These are phyloP conservation scores for Apis dorsata DNA, from an alignment of 1,140 invertebrate genomes.

Conservation along the genomic window DNA sequence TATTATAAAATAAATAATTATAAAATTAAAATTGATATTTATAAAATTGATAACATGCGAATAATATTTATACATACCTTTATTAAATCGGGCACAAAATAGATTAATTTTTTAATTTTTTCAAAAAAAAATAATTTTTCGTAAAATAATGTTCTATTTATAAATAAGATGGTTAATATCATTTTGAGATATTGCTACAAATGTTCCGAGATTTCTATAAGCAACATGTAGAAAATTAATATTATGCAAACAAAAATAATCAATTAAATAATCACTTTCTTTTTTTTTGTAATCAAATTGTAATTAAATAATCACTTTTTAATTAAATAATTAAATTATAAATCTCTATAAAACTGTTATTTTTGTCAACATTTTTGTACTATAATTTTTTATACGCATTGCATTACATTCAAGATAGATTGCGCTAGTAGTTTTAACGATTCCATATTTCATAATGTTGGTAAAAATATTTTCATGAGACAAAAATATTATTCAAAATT, in stretches of 20 bases:
- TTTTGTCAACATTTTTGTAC: constrained; percentile 4
- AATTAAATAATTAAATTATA: not conserved
- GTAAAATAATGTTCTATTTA: too few species aligned
- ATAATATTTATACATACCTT: too few species aligned
- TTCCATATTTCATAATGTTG: constrained; percentile 45
- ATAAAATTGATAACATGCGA: too few species aligned
- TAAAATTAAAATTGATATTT: too few species aligned
- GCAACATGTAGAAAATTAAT: not conserved
- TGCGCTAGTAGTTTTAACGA: constrained; percentile 43
- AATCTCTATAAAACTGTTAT: not conserved
- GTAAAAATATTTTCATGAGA: constrained; percentile 53
- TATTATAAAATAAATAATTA: too few species aligned
- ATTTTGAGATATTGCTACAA: too few species aligned
- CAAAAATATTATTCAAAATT: not conserved
- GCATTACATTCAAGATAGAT: constrained; percentile 21
- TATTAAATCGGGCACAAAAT: too few species aligned
- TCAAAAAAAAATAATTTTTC: too few species aligned
- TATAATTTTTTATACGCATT: not conserved
- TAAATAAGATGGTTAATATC: too few species aligned
- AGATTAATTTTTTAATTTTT: too few species aligned
- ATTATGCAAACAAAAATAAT: not conserved
- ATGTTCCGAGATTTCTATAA: not conserved
- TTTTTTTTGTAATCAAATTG: not conserved
- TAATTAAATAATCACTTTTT: not conserved
- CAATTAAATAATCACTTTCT: not conserved